Evolutionary conservation across 1,140 invertebrate genomes (phyloP).

Genomic region (Coptotermes formosanus): DNA sequence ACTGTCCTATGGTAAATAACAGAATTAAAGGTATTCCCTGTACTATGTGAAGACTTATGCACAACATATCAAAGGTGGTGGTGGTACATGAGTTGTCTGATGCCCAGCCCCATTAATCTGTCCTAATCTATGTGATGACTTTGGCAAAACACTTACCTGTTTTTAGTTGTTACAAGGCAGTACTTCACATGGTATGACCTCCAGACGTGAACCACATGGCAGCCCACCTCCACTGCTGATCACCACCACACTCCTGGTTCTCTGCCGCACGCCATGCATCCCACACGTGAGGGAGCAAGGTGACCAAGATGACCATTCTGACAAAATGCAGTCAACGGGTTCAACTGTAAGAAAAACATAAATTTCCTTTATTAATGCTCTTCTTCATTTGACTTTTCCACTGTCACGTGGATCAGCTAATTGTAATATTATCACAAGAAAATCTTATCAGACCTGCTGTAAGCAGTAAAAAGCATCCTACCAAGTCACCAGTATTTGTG

Average conservation of each 20-base stretch:
- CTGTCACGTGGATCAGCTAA: no score
- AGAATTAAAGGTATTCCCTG: neutral
- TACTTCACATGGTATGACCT: constrained; percentile 21
- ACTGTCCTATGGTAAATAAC: neutral
- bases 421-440: no score
- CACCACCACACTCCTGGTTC: constrained; percentile 47
- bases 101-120: neutral
- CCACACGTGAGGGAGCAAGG: constrained; percentile 62
- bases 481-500: no score
- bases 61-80: neutral
- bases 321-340: constrained; percentile 56
- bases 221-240: constrained; percentile 25
- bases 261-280: constrained; percentile 47
- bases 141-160: neutral
- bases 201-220: constrained; percentile 30
- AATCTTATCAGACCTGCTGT: no score
- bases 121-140: neutral
- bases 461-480: no score
- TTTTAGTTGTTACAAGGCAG: constrained; percentile 24
- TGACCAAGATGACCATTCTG: constrained; percentile 64
- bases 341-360: neutral
- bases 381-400: no score
- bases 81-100: neutral
- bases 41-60: no score
- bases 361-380: neutral